Conservation (phyloP, 2,888 invertebrate species). For the Macropis europaea region DNA sequence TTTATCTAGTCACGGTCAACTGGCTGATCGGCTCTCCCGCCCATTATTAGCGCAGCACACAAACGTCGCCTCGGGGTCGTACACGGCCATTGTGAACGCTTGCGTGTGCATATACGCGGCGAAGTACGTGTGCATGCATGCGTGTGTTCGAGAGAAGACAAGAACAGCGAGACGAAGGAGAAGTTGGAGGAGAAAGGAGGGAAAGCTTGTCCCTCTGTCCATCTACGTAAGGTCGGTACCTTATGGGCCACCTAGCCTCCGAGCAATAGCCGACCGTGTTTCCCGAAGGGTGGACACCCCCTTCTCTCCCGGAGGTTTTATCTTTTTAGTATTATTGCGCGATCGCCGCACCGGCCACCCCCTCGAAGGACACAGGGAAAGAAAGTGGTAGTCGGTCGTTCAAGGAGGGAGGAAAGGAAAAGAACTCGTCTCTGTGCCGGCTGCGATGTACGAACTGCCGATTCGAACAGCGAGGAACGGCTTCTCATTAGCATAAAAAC, state of each 20-base stretch:
- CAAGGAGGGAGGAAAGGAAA: slow-evolving; percentile 13
- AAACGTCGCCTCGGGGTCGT: slow-evolving; percentile 60
- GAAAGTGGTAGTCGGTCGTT: slow-evolving; percentile 24
- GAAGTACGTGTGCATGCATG: slow-evolving; percentile 1
- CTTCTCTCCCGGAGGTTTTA: slow-evolving; percentile 71
- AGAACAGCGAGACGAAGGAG: slow-evolving; percentile 27
- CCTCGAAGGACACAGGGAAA: slow-evolving; percentile 25
- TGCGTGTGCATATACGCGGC: not conserved
- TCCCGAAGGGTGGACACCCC: slow-evolving; percentile 69
- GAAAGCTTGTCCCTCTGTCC: slow-evolving; percentile 47
- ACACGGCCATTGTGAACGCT: slow-evolving; percentile 42
- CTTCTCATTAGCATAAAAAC: slow-evolving; percentile 62
- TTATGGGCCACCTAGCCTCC: slow-evolving; percentile 68
- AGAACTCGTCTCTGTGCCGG: slow-evolving; percentile 18
- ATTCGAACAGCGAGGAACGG: slow-evolving; percentile 37
- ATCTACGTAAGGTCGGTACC: slow-evolving; percentile 69
- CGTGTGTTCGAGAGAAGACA: slow-evolving; percentile 21
- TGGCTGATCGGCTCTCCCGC: slow-evolving; percentile 77
- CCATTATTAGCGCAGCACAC: slow-evolving; percentile 78
- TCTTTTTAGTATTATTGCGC: slow-evolving; percentile 79
- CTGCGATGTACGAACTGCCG: slow-evolving; percentile 54
- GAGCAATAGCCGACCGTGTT: slow-evolving; percentile 68
- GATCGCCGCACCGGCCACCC: slow-evolving; percentile 73
- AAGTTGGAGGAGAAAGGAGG: not conserved
- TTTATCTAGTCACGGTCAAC: slow-evolving; percentile 81